Percentiles rank a stretch among this genome's conserved stretches.
Conservation (phyloP, 2,797 vertebrate genomes). For the Balearica regulorum region DNA sequence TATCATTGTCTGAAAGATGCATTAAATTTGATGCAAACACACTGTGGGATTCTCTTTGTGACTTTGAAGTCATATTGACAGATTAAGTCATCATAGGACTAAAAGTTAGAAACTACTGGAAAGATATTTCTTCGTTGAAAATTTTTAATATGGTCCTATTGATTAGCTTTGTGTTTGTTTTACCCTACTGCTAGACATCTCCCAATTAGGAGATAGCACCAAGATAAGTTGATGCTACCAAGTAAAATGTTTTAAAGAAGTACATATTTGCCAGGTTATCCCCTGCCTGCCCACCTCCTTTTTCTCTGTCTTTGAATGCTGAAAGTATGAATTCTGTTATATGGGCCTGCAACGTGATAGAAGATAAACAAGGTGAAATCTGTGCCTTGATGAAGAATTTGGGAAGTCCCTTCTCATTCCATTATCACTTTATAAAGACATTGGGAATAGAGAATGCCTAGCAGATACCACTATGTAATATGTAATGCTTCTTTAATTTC, state of each 20-base stretch:
- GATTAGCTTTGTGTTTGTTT: neutral
- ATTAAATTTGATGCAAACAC: neutral
- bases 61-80: neutral
- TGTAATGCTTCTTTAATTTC: neutral
- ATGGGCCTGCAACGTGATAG: neutral
- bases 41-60: neutral
- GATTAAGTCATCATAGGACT: neutral
- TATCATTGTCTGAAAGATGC: neutral
- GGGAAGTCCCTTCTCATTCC: neutral
- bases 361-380: slow-evolving; percentile 18
- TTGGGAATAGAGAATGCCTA: neutral
- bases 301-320: neutral
- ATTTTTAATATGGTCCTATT: neutral
- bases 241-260: neutral
- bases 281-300: neutral
- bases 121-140: neutral
- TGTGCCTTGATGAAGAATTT: neutral
- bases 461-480: neutral
- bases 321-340: neutral
- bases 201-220: neutral
- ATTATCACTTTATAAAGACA: neutral
- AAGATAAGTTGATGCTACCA: neutral
- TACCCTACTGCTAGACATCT: neutral
- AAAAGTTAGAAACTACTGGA: neutral
- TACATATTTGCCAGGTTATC: neutral